A percentile compares a stretch with the other conserved stretches of the same genome.
Conservation (phyloP, 1,140 invertebrate species). For the Campodea augens region DNA sequence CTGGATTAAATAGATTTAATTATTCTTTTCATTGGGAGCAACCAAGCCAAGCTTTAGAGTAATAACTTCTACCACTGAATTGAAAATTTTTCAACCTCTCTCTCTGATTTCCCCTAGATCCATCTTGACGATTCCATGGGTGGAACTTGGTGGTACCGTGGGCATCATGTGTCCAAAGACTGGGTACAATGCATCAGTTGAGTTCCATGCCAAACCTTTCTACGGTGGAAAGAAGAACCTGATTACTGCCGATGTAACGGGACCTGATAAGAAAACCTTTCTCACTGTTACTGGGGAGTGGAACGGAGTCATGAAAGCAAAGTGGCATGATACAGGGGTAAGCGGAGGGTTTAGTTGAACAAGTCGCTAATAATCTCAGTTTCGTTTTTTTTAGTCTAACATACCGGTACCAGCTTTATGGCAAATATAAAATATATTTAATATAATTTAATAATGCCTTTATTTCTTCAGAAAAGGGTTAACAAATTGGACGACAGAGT, state of each 20-base stretch:
- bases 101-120: slow-evolving; percentile 36
- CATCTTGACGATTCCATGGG: slow-evolving; percentile 89
- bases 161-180: slow-evolving; percentile 74
- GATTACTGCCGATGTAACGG: slow-evolving; percentile 58
- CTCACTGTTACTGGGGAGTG: slow-evolving; percentile 78
- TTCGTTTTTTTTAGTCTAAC: too few relatives aligned
- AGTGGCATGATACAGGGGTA: slow-evolving; percentile 63
- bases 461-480: too few relatives aligned
- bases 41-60: too few relatives aligned
- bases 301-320: slow-evolving; percentile 84
- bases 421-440: too few relatives aligned
- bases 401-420: too few relatives aligned
- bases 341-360: slow-evolving; percentile 17
- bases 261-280: slow-evolving; percentile 74
- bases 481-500: too few relatives aligned
- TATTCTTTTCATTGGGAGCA: background rate
- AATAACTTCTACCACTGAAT: too few relatives aligned
- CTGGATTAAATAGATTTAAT: background rate
- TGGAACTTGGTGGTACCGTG: slow-evolving; percentile 81
- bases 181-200: slow-evolving; percentile 67
- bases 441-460: too few relatives aligned
- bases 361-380: too few relatives aligned
- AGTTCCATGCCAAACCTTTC: slow-evolving; percentile 93
- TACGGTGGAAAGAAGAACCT: slow-evolving; percentile 88
- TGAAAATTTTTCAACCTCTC: background rate